Conservation (phyloP, 2,888 invertebrate species). For the Unio pictorum region DNA sequence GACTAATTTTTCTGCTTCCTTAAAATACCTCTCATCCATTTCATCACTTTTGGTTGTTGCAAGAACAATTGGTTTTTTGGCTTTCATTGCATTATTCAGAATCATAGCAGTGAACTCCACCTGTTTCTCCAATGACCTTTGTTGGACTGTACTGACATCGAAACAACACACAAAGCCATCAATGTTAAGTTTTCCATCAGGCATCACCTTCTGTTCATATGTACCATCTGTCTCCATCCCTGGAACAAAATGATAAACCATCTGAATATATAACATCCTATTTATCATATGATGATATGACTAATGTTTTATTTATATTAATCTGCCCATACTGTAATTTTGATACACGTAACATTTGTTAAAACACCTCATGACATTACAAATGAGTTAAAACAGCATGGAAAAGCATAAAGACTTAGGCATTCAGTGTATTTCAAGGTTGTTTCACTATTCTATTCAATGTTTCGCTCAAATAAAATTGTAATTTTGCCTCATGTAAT, state of each 20-base stretch:
- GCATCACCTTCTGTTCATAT: slow-evolving; percentile 86
- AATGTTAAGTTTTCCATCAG: slow-evolving; percentile 90
- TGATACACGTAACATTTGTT: too few relatives aligned
- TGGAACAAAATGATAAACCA: slow-evolving; percentile 47
- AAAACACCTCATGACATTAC: too few relatives aligned
- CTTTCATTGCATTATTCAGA: slow-evolving; percentile 88
- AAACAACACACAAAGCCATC: slow-evolving; percentile 97
- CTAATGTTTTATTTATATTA: too few relatives aligned
- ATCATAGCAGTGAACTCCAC: slow-evolving; percentile 81
- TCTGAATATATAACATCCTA: neutral
- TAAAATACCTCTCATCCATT: slow-evolving; percentile 80
- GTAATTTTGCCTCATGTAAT: too few relatives aligned
- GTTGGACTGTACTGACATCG: slow-evolving; percentile 94
- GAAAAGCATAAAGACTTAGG: too few relatives aligned
- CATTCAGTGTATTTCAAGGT: too few relatives aligned
- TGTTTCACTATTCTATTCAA: too few relatives aligned
- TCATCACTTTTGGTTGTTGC: slow-evolving; percentile 98
- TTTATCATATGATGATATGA: too few relatives aligned
- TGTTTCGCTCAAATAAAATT: too few relatives aligned
- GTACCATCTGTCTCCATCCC: slow-evolving; percentile 97
- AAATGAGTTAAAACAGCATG: too few relatives aligned
- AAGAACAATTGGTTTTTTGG: slow-evolving; percentile 94
- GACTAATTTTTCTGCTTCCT: slow-evolving; percentile 89
- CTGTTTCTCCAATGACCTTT: slow-evolving; percentile 89
- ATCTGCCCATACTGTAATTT: too few relatives aligned